A percentile compares a stretch with the other conserved stretches of the same genome.
Conservation (phyloP, 2,113 vertebrate species). For the Myanophis thanlyinensis region DNA sequence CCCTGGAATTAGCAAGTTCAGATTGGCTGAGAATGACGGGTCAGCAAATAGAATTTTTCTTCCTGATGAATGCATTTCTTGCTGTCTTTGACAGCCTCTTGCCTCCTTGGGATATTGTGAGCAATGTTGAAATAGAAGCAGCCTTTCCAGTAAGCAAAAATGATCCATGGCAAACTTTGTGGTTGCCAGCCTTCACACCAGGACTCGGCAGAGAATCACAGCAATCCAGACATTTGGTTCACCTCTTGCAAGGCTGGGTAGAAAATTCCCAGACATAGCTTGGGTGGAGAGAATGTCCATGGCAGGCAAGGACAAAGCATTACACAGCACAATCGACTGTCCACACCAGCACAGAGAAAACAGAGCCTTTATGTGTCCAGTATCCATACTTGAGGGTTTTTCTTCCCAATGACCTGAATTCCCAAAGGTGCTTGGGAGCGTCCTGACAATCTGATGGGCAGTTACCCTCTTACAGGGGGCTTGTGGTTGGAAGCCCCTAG, state of each 20-base stretch:
- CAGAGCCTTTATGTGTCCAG: background rate
- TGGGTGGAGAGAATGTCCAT: background rate
- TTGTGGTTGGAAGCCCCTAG: background rate
- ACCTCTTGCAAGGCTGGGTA: background rate
- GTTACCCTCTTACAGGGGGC: background rate
- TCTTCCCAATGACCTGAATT: background rate
- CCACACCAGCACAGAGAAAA: background rate
- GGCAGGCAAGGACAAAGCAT: background rate
- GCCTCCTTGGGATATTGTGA: background rate
- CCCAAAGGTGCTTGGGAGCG: background rate
- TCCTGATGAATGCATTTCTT: background rate
- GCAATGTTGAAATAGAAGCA: background rate
- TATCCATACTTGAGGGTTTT: background rate
- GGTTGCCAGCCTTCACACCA: background rate
- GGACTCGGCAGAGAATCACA: background rate
- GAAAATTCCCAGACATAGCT: background rate
- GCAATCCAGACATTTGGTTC: background rate
- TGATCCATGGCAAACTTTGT: background rate
- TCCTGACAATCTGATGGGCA: background rate
- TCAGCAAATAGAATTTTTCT: rapidly evolving
- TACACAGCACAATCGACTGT: background rate
- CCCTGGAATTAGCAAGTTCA: conserved; percentile 44
- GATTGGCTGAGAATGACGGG: background rate
- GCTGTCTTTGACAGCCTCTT: background rate
- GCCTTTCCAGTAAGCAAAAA: background rate